Evolutionary conservation across 1,140 invertebrate species (phyloP).

Genomic region (Orius insidiosus): DNA sequence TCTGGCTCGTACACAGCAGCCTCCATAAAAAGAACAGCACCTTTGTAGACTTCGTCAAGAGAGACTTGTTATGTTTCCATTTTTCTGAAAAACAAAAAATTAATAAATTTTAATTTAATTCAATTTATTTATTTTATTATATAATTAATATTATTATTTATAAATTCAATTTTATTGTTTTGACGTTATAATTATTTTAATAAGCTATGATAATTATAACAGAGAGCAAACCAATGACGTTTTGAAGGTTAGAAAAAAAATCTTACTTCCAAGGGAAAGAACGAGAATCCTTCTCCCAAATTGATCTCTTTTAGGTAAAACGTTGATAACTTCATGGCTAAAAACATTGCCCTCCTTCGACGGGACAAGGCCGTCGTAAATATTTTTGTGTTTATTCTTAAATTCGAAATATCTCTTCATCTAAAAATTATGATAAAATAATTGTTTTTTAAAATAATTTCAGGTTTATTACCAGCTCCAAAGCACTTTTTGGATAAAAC

Average conservation of each 20-base stretch:
- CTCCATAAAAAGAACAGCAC: slow-evolving; percentile 59
- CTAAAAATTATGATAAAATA: slow-evolving; percentile 27
- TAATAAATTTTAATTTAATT: not conserved
- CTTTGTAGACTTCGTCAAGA: slow-evolving; percentile 67
- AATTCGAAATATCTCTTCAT: slow-evolving; percentile 62
- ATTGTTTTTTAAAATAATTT: not conserved
- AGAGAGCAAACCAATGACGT: not conserved
- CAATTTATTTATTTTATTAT: not conserved
- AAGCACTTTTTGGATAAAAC: slow-evolving; percentile 60
- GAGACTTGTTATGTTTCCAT: slow-evolving; percentile 62
- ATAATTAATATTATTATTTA: not conserved
- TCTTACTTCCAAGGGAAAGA: slow-evolving; percentile 61
- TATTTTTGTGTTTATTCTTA: slow-evolving; percentile 53
- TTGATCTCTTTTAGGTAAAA: slow-evolving; percentile 57
- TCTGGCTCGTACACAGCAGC: slow-evolving; percentile 60
- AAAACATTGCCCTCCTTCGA: slow-evolving; percentile 57
- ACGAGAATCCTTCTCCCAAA: slow-evolving; percentile 50
- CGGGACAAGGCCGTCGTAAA: slow-evolving; percentile 50
- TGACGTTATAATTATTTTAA: not conserved
- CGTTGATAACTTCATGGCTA: slow-evolving; percentile 54
- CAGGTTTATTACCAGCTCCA: slow-evolving; percentile 32
- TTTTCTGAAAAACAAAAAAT: slow-evolving; percentile 36
- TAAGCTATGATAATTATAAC: no score
- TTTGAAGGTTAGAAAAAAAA: slow-evolving; percentile 1
- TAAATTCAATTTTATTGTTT: not conserved